A percentile compares a stretch with the other conserved stretches of the same genome.
phyloP scores from a whole-genome alignment of 2,888 invertebrate species.

The Byasa hedistus region DNA sequence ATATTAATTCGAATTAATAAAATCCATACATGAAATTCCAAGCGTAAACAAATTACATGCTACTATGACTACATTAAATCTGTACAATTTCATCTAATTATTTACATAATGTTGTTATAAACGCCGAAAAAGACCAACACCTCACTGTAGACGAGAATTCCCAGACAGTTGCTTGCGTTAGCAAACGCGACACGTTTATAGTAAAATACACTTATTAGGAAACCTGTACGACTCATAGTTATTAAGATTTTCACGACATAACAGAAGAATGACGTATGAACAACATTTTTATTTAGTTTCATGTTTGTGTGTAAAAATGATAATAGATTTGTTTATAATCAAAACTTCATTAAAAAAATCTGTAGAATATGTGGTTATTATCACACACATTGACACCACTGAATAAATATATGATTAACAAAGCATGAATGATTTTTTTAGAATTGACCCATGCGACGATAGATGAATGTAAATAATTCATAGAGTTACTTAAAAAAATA shows the following conservation, averaged over 20 bases:
- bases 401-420: neutral
- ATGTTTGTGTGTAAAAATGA: neutral
- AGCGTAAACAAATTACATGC: too few relatives aligned
- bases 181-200: conserved; percentile 9
- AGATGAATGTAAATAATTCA: neutral
- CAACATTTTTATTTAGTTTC: neutral
- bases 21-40: too few relatives aligned
- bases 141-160: neutral
- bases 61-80: too few relatives aligned
- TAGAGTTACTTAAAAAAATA: conserved; percentile 39
- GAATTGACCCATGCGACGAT: neutral
- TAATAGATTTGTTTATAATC: too few relatives aligned
- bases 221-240: neutral
- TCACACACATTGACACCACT: neutral
- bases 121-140: too few relatives aligned
- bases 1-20: too few relatives aligned
- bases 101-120: too few relatives aligned
- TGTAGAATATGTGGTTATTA: too few relatives aligned
- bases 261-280: neutral
- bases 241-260: neutral
- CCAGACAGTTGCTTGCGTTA: neutral
- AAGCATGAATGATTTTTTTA: neutral
- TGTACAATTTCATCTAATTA: too few relatives aligned
- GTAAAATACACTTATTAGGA: conserved; percentile 17
- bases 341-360: too few relatives aligned